Base-by-base conservation (phyloP, 2,797 vertebrate genomes). In the Poecilia picta region DNA sequence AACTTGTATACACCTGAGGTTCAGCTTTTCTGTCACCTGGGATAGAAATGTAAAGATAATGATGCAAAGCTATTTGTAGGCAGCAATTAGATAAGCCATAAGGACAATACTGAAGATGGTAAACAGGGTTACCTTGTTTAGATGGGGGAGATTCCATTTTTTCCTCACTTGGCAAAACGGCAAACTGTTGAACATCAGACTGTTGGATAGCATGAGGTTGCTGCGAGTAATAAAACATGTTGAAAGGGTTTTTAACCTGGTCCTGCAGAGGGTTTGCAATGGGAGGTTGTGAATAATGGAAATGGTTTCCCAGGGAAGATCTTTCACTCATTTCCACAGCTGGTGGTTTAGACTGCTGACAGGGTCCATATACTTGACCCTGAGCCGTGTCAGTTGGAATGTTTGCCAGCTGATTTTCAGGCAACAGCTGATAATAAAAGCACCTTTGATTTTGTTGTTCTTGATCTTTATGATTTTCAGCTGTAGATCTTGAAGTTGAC, bases 31-130 rank as follows among this genome's bases (percentile, higher is more conserved):
- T 25, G 0, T 79, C 72, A 74, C 0, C n/a, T 66, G 70, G 62
- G 77, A 57, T 10, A 45, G 88, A 10, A 85, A 92, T 57, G 75
- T 94, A 90, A 41, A 88, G 43, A 85, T 95, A 94, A 12, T 96
- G 93, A 85, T 96, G 94, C 72, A 93, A 94, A 43, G 88, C 76
- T 33, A 95, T 70, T 81, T 94, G 92, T 47, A 86, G 83, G 79
- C 94, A 96, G 62, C 94, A 95, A n/a, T 87, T 81, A 3, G 66
- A 72, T 72, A 89, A 41, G 31, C 85, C 92, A 77, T 83, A 25
- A 46, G 78, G 71, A 70, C 90, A 94, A 80, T 59, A 49, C 18
- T 84, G 74, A 31, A 89, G 78, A 59, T 90, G 95, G 55, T 78
- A 51, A 5, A 81, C n/a, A 53, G 73, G 64, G 33, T 72, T 41